Conservation (phyloP, 2,113 vertebrate genomes). For the Rhabdomys dilectus region DNA sequence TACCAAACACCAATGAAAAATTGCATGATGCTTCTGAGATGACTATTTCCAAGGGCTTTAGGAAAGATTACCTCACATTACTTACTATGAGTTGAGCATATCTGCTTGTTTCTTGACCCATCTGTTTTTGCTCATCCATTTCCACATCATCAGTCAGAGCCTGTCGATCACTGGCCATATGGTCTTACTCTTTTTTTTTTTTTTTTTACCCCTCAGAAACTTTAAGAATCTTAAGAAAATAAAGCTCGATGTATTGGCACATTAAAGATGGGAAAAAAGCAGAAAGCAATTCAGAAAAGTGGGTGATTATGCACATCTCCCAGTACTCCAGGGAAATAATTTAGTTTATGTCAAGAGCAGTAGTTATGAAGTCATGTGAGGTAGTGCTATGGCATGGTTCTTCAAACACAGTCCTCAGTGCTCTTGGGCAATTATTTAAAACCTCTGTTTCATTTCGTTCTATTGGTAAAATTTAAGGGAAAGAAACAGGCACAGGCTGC, state of each 20-base stretch:
- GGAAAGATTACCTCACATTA: conserved; percentile 6
- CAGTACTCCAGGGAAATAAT: neutral
- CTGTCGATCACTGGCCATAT: neutral
- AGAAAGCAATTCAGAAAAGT: neutral
- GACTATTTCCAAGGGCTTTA: neutral
- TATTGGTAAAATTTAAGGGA: neutral
- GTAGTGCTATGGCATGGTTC: neutral
- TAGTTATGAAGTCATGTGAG: neutral
- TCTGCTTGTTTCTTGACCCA: conserved; percentile 31
- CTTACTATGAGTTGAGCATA: conserved; percentile 49
- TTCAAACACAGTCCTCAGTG: neutral
- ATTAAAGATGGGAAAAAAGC: neutral
- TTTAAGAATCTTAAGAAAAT: conserved; percentile 42
- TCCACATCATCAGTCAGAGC: neutral
- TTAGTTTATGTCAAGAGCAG: neutral
- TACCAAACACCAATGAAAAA: conserved; percentile 44
- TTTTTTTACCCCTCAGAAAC: neutral
- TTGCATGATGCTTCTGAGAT: conserved; percentile 36
- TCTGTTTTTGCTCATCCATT: conserved; percentile 45
- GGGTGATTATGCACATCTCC: conserved; percentile 21
- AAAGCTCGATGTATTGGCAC: neutral
- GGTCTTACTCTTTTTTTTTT: conserved; percentile 28
- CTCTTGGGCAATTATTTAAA: neutral
- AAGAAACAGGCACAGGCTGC: neutral
- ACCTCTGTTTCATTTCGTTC: neutral